Evolutionary conservation across 1,140 invertebrate species (phyloP), one percentile per base, ranked within the genome.

Genomic region (Drosophila lacertosa): DNA sequence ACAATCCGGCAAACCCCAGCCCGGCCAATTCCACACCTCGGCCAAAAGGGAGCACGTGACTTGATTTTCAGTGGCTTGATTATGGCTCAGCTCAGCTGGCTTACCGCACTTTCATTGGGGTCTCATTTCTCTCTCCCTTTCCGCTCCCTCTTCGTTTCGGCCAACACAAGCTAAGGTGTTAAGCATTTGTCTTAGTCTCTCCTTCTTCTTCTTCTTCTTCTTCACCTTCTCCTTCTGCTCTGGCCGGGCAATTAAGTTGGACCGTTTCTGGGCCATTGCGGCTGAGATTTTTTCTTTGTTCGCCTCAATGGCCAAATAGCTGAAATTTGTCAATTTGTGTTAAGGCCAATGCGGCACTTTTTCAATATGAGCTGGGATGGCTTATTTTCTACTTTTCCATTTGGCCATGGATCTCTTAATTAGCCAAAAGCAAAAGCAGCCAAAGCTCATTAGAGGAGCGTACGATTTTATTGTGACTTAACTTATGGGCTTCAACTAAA

Each of bases 291-390:
- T 64, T 69, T 65, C 77, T 67, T 37, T 63, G n/a, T 64, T 83
- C 73, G 60, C 55, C 47, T 66, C 60, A 62, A 65, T 68, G 63
- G 74, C 75, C 72, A 78, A 83, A 83, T 86, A 68, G 72, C 76
- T 80, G 60, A 77, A 74, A 86, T 86, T 79, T 84, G 81, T 84
- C 80, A 84, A 84, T 84, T 86, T 51, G 76, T 80, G 81, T 84
- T 84, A 84, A 73, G 75, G 72, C 80, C 80, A 83, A 84, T 84
- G 80, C 76, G 69, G 69, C 57, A 70, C 54, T 84, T 79, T 77
- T 66, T 77, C 67, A 73, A 53, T 58, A 51, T 39, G 37, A 32
- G 40, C 5, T 2, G 42, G 13, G 22, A 4, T 33, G 18, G 7
- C 3, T 7, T 7, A 39, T 20, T 22, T 35, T 35, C n/a, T 18